Evolutionary conservation across 2,113 vertebrate genomes (phyloP), one percentile per base, ranked within the genome.

Genomic region (Suncus etruscus): DNA sequence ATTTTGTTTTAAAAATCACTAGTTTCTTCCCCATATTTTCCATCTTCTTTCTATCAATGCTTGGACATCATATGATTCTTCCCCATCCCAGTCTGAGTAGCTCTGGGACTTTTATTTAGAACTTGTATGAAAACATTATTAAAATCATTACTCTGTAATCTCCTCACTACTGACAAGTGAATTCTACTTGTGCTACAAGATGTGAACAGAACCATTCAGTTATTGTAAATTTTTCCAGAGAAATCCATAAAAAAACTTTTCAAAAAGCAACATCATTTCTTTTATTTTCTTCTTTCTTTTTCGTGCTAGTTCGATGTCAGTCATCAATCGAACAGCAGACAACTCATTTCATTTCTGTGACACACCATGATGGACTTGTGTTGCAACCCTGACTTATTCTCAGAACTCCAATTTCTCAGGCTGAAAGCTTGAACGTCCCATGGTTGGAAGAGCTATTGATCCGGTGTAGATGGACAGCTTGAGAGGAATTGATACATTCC

Each of bases 281-380:
- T 97, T 95, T 97, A 97, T 97, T 97, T 98, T 97, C 97, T 97
- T 96, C 96, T 83, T 94, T 98, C 96, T 96, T 97, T 73, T 73
- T 29, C 96, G 97, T 95, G 87, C 95, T 95, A 97, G 95, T 97
- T 97, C 98, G 96, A 97, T 99, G 99, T 98, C 98, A 98, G 98
- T 98, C 98, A 99, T 99, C 98, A 98, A 98, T 99, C 98, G 98
- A 98, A 96, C 97, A 97, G 97, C 97, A 99, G 98, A 99, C 99
- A 99, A 99, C 99, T 99, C 98, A 99, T 99, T 99, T 99, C 98
- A 98, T 98, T 98, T 98, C 97, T 95, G 97, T 98, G 98, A 98
- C 98, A 98, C 96, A 97, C 97, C 97, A 98, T 99, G 98, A 99
- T 99, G 98, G 98, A 99, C 98, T 98, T 97, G 97, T 97, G 98